phyloP scores from a whole-genome alignment of 2,888 invertebrate genomes.

The Aproaerema taeniolella region DNA sequence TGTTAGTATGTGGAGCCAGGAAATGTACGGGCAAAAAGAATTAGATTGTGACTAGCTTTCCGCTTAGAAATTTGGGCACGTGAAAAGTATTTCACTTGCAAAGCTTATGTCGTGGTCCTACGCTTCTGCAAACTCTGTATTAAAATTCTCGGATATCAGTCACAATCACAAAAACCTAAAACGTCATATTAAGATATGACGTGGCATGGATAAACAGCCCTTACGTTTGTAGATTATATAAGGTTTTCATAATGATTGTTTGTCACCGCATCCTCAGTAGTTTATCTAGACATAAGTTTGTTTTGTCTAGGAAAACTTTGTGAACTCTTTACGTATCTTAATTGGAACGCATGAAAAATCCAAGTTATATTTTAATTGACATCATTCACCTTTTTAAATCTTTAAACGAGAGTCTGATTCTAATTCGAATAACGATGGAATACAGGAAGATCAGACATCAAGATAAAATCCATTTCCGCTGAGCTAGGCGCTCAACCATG shows the following conservation, averaged over 20 bases:
- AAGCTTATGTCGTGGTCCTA: background rate
- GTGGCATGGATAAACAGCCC: no score
- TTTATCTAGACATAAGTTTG: no score
- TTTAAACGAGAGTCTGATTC: background rate
- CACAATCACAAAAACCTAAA: background rate
- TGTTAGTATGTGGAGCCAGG: constrained; percentile 27
- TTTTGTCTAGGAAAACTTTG: no score
- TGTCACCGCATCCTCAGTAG: no score
- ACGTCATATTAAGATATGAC: background rate
- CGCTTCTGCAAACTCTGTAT: background rate
- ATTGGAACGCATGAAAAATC: no score
- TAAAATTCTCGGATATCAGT: background rate
- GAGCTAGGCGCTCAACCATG: background rate
- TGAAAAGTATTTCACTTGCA: background rate
- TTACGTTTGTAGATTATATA: no score
- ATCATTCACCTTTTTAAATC: no score
- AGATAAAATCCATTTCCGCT: background rate
- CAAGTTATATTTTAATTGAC: background rate
- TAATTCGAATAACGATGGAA: background rate
- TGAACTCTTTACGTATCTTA: no score
- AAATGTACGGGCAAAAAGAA: constrained; percentile 21
- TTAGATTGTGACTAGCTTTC: background rate
- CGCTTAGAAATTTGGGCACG: background rate
- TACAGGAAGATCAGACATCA: background rate
- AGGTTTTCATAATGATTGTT: no score